Percentiles rank a stretch among this genome's conserved stretches.
Conservation (phyloP, 23 tunicate species). For the Aplidium turbinatum region DNA sequence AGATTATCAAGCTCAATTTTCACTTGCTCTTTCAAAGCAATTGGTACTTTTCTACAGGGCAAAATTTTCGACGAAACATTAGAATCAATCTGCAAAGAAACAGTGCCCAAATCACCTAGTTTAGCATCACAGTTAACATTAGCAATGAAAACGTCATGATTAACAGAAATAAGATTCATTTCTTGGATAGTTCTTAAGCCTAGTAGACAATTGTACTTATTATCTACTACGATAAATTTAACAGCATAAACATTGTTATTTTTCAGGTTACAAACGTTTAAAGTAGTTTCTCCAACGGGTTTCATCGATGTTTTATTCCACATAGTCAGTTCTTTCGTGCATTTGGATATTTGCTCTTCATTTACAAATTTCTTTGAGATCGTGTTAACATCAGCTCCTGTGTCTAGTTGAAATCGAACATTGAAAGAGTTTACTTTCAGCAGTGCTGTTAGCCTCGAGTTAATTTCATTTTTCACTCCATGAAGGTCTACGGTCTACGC, state of each 20-base stretch:
- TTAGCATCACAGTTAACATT: slow-evolving; percentile 1
- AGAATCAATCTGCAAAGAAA: slow-evolving; percentile 7
- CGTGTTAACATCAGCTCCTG: slow-evolving; percentile 36
- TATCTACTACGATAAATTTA: slow-evolving; percentile 14
- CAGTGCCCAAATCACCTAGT: slow-evolving; percentile 18
- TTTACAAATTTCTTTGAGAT: slow-evolving; percentile 14
- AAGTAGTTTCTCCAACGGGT: slow-evolving; percentile 8
- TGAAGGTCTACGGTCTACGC: no score
- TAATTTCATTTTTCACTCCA: no score
- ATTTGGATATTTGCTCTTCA: slow-evolving; percentile 11
- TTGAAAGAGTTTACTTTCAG: slow-evolving; percentile 9
- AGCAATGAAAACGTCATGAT: slow-evolving; percentile 10
- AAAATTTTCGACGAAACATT: background rate
- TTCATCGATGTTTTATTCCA: slow-evolving; percentile 30
- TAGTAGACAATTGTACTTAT: slow-evolving; percentile 2
- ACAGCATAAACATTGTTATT: background rate
- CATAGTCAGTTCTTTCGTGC: slow-evolving; percentile 19
- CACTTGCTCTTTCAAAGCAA: slow-evolving; percentile 19
- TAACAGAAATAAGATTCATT: slow-evolving; percentile 14
- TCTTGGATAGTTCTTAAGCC: background rate
- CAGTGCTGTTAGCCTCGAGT: slow-evolving; percentile 30
- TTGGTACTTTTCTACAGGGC: slow-evolving; percentile 5
- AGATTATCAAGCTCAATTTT: slow-evolving; percentile 20
- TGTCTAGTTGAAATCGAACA: slow-evolving; percentile 23
- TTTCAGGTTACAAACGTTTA: slow-evolving; percentile 7